Evolutionary conservation across 2,113 vertebrate species (phyloP).

Genomic region (Xiphophorus hellerii): DNA sequence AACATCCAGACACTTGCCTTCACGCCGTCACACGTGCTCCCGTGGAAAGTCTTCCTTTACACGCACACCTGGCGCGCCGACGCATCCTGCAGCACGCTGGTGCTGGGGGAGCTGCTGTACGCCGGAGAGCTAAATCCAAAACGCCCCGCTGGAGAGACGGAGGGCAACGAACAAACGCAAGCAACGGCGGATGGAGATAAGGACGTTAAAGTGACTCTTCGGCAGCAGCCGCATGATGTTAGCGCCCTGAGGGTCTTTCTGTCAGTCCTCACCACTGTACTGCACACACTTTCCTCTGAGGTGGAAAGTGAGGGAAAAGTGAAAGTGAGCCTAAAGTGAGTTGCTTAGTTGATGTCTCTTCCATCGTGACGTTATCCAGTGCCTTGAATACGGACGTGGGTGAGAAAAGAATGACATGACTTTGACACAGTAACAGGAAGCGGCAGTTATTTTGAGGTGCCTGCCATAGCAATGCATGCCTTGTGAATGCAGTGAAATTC

Average conservation of each 20-base stretch:
- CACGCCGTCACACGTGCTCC: conserved; percentile 81
- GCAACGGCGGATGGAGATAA: background rate
- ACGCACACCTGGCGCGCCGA: conserved; percentile 75
- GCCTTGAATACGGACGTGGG: too few relatives aligned
- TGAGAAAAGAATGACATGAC: background rate
- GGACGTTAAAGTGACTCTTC: conserved; percentile 81
- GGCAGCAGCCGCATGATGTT: conserved; percentile 79
- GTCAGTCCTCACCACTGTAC: conserved; percentile 77
- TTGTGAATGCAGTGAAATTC: too few relatives aligned
- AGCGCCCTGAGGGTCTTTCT: conserved; percentile 78
- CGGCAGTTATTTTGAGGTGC: too few relatives aligned
- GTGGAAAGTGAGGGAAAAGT: too few relatives aligned
- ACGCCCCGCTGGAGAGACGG: conserved; percentile 12
- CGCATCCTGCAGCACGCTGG: conserved; percentile 62
- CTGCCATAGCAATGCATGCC: too few relatives aligned
- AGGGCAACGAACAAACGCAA: background rate
- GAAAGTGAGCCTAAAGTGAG: background rate
- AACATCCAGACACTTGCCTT: conserved; percentile 93
- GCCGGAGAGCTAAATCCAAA: conserved; percentile 25
- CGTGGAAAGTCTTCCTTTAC: conserved; percentile 93
- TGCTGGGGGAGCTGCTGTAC: conserved; percentile 86
- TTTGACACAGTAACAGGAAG: background rate
- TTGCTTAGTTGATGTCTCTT: background rate
- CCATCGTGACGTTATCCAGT: background rate
- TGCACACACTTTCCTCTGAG: conserved; percentile 72